Percentiles rank a stretch among this genome's conserved stretches.
Evolutionary conservation across 2,113 vertebrate genomes (phyloP).

Genomic region (Sinocyclocheilus rhinocerous): DNA sequence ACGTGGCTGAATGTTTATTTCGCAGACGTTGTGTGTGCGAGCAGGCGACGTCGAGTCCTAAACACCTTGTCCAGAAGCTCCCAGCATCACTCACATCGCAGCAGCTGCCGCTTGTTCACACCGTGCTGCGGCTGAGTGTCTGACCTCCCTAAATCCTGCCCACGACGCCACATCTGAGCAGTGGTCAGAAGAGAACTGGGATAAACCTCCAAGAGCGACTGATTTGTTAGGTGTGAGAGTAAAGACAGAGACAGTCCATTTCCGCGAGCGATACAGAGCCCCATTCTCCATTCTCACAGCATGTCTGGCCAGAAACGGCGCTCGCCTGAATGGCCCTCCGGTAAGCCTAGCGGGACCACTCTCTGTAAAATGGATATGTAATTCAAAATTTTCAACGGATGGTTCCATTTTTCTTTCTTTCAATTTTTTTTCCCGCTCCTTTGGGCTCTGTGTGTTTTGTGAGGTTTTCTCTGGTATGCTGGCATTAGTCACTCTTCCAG

Average conservation of each 20-base stretch:
- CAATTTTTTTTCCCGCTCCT: slow-evolving; percentile 33
- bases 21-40: slow-evolving; percentile 41
- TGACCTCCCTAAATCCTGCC: slow-evolving; percentile 47
- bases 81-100: slow-evolving; percentile 60
- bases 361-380: slow-evolving; percentile 34
- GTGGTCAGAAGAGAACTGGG: slow-evolving; percentile 25
- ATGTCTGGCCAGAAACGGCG: not conserved
- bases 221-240: slow-evolving; percentile 62
- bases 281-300: slow-evolving; percentile 1
- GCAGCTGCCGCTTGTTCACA: slow-evolving; percentile 74
- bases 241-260: slow-evolving; percentile 47
- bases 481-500: slow-evolving; percentile 50
- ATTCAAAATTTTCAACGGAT: slow-evolving; percentile 29
- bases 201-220: slow-evolving; percentile 16
- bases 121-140: slow-evolving; percentile 47
- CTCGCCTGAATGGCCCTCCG: slow-evolving; percentile 18
- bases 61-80: slow-evolving; percentile 66
- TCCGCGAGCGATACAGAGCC: slow-evolving; percentile 32
- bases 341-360: slow-evolving; percentile 32
- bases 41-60: slow-evolving; percentile 52
- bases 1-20: slow-evolving; percentile 47
- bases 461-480: slow-evolving; percentile 41
- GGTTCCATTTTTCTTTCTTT: slow-evolving; percentile 34
- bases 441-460: slow-evolving; percentile 15
- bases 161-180: slow-evolving; percentile 30